These are phyloP conservation scores for Archips crataeganus DNA, from an alignment of 2,888 invertebrate species.

Conservation along the genomic window DNA sequence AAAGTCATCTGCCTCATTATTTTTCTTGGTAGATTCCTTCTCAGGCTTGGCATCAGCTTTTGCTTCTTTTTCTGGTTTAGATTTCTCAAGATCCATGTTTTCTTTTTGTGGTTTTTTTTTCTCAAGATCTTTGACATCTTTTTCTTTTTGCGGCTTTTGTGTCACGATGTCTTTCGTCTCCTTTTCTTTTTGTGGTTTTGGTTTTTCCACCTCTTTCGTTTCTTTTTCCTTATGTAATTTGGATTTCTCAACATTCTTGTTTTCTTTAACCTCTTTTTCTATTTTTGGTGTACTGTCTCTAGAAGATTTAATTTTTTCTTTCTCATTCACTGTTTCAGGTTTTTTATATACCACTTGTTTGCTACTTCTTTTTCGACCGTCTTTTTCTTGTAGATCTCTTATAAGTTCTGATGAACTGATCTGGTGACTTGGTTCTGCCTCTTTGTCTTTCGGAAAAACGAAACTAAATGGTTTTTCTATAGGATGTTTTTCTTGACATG, in stretches of 20 bases:
- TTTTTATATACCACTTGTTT: slow-evolving; percentile 12
- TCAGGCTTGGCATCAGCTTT: slow-evolving; percentile 3
- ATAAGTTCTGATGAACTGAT: slow-evolving; percentile 65
- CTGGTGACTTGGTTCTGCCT: slow-evolving; percentile 39
- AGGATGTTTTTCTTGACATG: neutral
- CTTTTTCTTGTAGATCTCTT: slow-evolving; percentile 57
- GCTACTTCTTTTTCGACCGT: slow-evolving; percentile 40
- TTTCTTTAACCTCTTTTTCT: slow-evolving; percentile 10
- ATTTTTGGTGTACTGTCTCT: neutral
- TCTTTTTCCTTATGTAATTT: neutral
- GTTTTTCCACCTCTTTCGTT: neutral
- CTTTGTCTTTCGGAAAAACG: slow-evolving; percentile 54
- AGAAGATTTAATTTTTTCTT: slow-evolving; percentile 43
- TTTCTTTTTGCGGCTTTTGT: neutral
- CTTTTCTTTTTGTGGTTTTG: neutral
- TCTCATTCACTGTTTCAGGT: slow-evolving; percentile 34
- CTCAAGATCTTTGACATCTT: neutral
- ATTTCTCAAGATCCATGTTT: neutral
- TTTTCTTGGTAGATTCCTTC: neutral
- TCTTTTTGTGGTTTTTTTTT: neutral
- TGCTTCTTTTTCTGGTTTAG: neutral
- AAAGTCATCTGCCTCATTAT: neutral
- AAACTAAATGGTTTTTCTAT: slow-evolving; percentile 51
- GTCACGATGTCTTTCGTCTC: neutral
- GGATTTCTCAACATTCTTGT: slow-evolving; percentile 31